Percentiles rank a stretch among this genome's conserved stretches.
Conservation (phyloP, 2,888 invertebrate genomes). For the Eledone cirrhosa region DNA sequence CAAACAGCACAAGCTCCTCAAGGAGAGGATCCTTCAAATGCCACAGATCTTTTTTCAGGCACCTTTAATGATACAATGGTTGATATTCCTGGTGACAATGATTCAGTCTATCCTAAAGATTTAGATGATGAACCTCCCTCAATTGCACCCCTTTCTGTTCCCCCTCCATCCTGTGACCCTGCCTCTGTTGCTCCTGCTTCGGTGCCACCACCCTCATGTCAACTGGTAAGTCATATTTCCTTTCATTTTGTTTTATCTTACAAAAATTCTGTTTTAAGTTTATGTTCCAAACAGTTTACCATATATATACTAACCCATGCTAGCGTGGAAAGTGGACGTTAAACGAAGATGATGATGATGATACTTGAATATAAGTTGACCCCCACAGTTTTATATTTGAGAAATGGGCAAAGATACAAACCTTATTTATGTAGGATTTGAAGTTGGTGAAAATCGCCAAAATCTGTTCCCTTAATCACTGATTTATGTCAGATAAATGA, state of each 20-base stretch:
- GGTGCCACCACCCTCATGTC: constrained; percentile 42
- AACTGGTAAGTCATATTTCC: background rate
- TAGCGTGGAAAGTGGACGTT: no score
- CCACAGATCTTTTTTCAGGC: constrained; percentile 51
- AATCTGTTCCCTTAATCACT: no score
- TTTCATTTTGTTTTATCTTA: background rate
- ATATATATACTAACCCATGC: no score
- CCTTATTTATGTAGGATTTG: no score
- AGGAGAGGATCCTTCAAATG: constrained; percentile 36
- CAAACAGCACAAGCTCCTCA: constrained; percentile 34
- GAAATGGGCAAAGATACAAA: no score
- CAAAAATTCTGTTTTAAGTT: no score
- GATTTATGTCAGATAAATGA: no score
- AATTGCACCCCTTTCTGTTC: constrained; percentile 58
- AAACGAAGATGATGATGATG: no score
- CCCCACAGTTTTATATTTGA: no score
- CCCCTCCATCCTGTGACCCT: constrained; percentile 51
- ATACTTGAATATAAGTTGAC: no score
- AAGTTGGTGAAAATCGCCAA: no score
- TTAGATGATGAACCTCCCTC: constrained; percentile 58
- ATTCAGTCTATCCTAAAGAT: constrained; percentile 42
- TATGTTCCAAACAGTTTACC: no score
- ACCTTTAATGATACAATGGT: constrained; percentile 49
- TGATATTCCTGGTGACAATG: constrained; percentile 54
- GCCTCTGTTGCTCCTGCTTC: constrained; percentile 54